Evolutionary conservation across 2,888 invertebrate species (phyloP).

Genomic region (Bhutanitis thaidina): DNA sequence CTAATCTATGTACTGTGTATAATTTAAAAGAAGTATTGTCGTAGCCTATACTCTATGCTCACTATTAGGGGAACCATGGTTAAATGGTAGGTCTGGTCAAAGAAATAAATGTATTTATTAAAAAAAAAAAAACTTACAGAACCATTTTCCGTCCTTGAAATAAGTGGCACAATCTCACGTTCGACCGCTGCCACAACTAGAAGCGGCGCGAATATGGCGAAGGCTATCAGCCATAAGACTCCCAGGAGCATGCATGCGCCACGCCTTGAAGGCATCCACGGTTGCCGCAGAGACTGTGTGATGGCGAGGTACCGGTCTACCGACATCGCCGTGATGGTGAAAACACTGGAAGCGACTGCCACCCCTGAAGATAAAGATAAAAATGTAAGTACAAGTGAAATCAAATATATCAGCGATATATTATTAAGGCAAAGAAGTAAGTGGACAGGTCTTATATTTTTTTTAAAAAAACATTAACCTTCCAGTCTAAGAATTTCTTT

Average conservation of each 20-base stretch:
- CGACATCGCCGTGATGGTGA: constrained; percentile 89
- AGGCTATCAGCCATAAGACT: constrained; percentile 82
- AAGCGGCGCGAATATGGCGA: constrained; percentile 84
- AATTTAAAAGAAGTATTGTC: too few species aligned
- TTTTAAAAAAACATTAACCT: too few species aligned
- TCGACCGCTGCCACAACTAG: constrained; percentile 74
- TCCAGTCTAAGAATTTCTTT: too few species aligned
- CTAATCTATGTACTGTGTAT: too few species aligned
- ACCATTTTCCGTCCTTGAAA: constrained; percentile 52
- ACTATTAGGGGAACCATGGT: too few species aligned
- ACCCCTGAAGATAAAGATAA: constrained; percentile 76
- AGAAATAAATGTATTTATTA: too few species aligned
- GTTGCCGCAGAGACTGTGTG: constrained; percentile 85
- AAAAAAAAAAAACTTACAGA: constrained; percentile 46
- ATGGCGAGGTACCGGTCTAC: constrained; percentile 88
- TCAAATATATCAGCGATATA: too few species aligned
- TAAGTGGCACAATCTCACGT: constrained; percentile 55
- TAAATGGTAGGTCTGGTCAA: too few species aligned
- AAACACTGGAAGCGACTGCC: constrained; percentile 88
- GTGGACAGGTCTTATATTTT: too few species aligned
- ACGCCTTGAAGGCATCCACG: constrained; percentile 84
- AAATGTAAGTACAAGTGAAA: too few species aligned
- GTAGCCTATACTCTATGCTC: too few species aligned
- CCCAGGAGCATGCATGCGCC: constrained; percentile 83
- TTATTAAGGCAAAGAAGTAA: too few species aligned